Percentiles rank a stretch among this genome's conserved stretches.
Evolutionary conservation across 2,888 invertebrate genomes (phyloP).

Genomic region (Ophion costatus): DNA sequence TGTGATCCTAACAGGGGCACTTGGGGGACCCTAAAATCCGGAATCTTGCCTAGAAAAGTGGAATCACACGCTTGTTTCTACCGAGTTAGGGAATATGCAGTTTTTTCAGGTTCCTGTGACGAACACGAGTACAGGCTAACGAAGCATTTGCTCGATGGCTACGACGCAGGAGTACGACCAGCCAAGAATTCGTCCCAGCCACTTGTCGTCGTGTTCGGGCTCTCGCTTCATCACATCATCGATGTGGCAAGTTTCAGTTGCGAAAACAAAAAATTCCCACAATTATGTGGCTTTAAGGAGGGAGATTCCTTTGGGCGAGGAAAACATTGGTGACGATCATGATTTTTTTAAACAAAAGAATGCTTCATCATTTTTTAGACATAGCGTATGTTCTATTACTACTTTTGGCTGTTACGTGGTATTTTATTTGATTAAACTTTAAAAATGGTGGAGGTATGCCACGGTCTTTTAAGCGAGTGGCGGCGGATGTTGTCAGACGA

Average conservation of each 20-base stretch:
- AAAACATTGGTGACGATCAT: background rate
- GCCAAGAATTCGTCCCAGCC: slow-evolving; percentile 91
- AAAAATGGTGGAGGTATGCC: too few species aligned
- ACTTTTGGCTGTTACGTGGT: too few species aligned
- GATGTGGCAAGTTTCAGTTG: slow-evolving; percentile 89
- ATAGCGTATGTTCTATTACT: too few species aligned
- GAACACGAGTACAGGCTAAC: slow-evolving; percentile 91
- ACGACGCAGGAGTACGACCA: slow-evolving; percentile 91
- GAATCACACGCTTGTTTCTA: background rate
- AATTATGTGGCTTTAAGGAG: too few species aligned
- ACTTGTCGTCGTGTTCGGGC: slow-evolving; percentile 91
- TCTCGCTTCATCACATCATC: slow-evolving; percentile 93
- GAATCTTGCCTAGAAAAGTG: background rate
- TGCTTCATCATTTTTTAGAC: too few species aligned
- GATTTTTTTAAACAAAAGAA: background rate
- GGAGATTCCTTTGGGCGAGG: too few species aligned
- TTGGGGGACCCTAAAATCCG: too few species aligned
- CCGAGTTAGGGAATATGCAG: background rate
- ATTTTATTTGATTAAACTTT: too few species aligned
- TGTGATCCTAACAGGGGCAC: too few species aligned
- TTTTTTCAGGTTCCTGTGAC: slow-evolving; percentile 82
- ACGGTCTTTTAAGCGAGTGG: too few species aligned
- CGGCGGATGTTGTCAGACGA: too few species aligned
- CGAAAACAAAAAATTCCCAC: too few species aligned
- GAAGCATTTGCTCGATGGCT: slow-evolving; percentile 89